phyloP scores from a whole-genome alignment of 1,140 invertebrate genomes.

The Contarinia nasturtii region DNA sequence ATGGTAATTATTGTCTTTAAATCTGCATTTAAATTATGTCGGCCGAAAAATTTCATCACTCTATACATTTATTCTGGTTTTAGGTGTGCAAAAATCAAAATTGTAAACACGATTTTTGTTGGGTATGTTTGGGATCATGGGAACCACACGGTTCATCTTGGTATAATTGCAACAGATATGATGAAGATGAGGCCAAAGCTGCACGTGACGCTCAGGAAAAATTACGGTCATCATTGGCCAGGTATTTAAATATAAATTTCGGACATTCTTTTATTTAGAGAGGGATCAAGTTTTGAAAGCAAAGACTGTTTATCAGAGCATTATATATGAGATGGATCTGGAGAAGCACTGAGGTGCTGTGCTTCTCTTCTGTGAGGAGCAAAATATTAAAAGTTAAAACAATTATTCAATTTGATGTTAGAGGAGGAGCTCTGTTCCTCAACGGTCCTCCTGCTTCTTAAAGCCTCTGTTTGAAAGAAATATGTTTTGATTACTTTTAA shows the following conservation, averaged over 20 bases:
- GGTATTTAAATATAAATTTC: conserved; percentile 13
- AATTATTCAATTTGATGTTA: no score
- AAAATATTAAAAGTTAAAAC: no score
- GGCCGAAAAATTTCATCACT: not conserved
- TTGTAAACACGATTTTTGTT: conserved; percentile 96
- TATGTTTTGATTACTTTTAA: no score
- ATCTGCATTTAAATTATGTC: not conserved
- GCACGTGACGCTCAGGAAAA: conserved; percentile 90
- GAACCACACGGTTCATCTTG: conserved; percentile 96
- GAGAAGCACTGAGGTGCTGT: no score
- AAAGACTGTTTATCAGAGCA: no score
- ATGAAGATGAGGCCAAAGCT: conserved; percentile 91
- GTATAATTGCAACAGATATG: conserved; percentile 97
- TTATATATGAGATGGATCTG: not conserved
- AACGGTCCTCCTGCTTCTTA: no score
- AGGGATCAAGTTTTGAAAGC: not conserved
- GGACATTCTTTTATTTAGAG: no score
- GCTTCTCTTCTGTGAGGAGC: no score
- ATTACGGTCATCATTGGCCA: conserved; percentile 60
- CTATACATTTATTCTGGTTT: not conserved
- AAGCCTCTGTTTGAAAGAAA: no score
- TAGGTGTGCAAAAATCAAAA: conserved; percentile 88
- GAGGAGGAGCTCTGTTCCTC: no score
- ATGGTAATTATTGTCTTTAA: conserved; percentile 40
- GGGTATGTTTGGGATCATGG: conserved; percentile 98